Percentiles rank a stretch among this genome's conserved stretches.
Evolutionary conservation across 1,140 invertebrate genomes (phyloP).

Genomic region (Heliconius congener): DNA sequence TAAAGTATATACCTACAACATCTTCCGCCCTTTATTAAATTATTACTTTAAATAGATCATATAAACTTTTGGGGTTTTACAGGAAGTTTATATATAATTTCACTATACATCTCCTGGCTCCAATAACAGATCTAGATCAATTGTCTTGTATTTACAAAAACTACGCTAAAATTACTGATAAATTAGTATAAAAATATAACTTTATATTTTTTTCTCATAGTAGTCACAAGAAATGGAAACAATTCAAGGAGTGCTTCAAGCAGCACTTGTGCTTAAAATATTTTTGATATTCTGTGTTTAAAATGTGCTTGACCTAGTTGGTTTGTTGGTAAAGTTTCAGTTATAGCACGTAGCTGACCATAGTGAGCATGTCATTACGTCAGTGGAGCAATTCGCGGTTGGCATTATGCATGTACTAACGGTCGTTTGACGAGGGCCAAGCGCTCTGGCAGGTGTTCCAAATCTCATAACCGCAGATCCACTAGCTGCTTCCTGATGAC

Average conservation of each 20-base stretch:
- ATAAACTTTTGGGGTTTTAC: too few species aligned
- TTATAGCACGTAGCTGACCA: conserved; percentile 33
- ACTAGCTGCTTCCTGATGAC: not conserved
- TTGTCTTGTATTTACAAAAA: too few species aligned
- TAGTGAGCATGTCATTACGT: conserved; percentile 64
- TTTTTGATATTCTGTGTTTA: conserved; percentile 11
- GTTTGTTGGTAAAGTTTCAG: conserved; percentile 25
- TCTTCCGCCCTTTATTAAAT: too few species aligned
- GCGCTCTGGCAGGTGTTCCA: conserved; percentile 27
- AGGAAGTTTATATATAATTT: too few species aligned
- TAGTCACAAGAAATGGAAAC: not conserved
- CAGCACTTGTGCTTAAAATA: conserved; percentile 20
- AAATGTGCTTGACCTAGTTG: conserved; percentile 23
- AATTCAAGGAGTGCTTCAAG: conserved; percentile 18
- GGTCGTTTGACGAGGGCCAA: conserved; percentile 49
- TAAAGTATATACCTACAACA: too few species aligned
- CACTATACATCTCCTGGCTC: too few species aligned
- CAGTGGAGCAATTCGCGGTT: conserved; percentile 64
- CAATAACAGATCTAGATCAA: too few species aligned
- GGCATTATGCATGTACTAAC: conserved; percentile 71
- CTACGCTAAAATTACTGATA: too few species aligned
- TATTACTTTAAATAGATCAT: too few species aligned
- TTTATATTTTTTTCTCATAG: not conserved
- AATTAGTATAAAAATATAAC: not conserved
- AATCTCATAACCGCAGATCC: conserved; percentile 34